Evolutionary conservation across 2,888 invertebrate species (phyloP).

Genomic region (Pilophorus perplexus): DNA sequence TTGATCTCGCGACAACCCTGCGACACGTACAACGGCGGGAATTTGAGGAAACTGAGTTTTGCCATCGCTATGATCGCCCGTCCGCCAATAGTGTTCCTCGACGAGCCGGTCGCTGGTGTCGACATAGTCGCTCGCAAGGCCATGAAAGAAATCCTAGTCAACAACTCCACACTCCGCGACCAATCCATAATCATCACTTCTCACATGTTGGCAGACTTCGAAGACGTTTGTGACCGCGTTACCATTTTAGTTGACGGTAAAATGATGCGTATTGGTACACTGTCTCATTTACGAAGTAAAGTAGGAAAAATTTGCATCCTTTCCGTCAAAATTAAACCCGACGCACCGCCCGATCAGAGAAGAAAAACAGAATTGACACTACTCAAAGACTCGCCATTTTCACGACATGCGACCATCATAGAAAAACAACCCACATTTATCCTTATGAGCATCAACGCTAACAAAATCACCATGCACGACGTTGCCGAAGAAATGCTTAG

Average conservation of each 20-base stretch:
- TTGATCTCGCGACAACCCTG: constrained; percentile 45
- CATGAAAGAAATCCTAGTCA: constrained; percentile 77
- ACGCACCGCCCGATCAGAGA: too few relatives aligned
- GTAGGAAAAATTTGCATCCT: too few relatives aligned
- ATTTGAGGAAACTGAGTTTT: constrained; percentile 70
- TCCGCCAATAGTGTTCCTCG: constrained; percentile 67
- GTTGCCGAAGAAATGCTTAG: too few relatives aligned
- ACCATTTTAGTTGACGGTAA: constrained; percentile 74
- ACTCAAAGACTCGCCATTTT: too few relatives aligned
- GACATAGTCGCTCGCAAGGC: constrained; percentile 77
- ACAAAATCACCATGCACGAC: too few relatives aligned
- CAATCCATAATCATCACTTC: constrained; percentile 78
- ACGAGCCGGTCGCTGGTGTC: constrained; percentile 64
- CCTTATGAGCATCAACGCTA: too few relatives aligned
- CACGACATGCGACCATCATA: too few relatives aligned
- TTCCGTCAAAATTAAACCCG: too few relatives aligned
- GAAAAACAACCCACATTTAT: too few relatives aligned
- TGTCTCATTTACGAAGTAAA: too few relatives aligned
- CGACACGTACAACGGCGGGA: constrained; percentile 65
- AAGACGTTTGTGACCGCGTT: constrained; percentile 71
- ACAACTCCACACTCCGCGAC: constrained; percentile 66
- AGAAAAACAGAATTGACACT: too few relatives aligned
- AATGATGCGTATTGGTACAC: constrained; percentile 69
- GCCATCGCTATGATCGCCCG: constrained; percentile 68
- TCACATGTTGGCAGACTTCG: constrained; percentile 87